Base-by-base conservation (phyloP, 2,113 vertebrate genomes). In the Triplophysa tibetana region DNA sequence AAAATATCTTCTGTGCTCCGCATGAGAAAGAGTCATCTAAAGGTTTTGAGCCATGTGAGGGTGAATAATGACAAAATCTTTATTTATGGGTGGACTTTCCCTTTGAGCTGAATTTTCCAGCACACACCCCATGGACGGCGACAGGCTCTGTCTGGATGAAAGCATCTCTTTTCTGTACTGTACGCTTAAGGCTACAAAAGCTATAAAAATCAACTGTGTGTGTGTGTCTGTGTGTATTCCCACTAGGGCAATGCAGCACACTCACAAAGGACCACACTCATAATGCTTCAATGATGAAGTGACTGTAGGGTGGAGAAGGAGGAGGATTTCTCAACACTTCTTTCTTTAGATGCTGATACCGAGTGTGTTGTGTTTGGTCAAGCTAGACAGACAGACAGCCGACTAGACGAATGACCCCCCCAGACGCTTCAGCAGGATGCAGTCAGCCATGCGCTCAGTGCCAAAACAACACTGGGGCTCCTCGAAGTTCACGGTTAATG, bases 231-330 rank as follows among this genome's bases (percentile, higher is more conserved):
- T 78, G 54, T 70, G 23, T 61, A 33, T 72, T 63, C 38, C 48
- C 26, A 58, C 21, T 16, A 21, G 52, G 50, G 70, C 62, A 75
- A 48, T 74, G 63, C 33, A 48, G 21, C 45, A 80, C 62, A 33
- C 60, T 56, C 48, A 38, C 56, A 70, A 62, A 70, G 66, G 68
- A 45, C 19, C 65, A 78, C n/a, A 69, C 63, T 67, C 65, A 73
- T 79, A 74, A 78, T 79, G 69, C 62, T 61, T 83, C 77, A 79
- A 73, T 75, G 41, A 73, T 72, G 63, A 64, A 75, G 63, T 70
- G 72, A 63, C 24, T 48, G 56, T 33, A 60, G 70, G 24, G 26
- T 29, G 17, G 26, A 72, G 43, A 17, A 5, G 61, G 69, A 5
- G 61, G 69, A 48, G 24, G 61, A 63, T 65, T 74, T 45, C 61